Conservation (phyloP, 1,140 invertebrate genomes). For the Cylas formicarius region DNA sequence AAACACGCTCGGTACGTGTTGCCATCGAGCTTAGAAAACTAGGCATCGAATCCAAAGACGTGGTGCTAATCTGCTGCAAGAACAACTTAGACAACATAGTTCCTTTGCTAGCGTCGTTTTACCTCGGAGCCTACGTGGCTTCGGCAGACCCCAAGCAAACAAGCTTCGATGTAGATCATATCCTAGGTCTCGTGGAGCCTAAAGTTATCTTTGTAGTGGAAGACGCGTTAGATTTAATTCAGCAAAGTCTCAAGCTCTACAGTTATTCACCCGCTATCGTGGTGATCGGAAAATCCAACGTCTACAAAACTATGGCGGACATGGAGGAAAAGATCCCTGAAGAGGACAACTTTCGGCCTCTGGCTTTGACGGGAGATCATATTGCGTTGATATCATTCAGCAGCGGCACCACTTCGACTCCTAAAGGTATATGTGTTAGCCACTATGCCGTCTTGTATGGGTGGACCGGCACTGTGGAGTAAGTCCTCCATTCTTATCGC, state of each 20-base stretch:
- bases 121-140: slow-evolving; percentile 37
- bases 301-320: slow-evolving; percentile 8
- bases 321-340: background rate
- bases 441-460: too few relatives aligned
- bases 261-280: slow-evolving; percentile 8
- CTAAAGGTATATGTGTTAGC: slow-evolving; percentile 49
- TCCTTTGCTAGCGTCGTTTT: slow-evolving; percentile 43
- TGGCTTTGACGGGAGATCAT: slow-evolving; percentile 19
- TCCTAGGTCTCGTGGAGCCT: background rate
- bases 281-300: slow-evolving; percentile 13
- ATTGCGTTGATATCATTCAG: slow-evolving; percentile 46
- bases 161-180: slow-evolving; percentile 8
- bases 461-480: too few relatives aligned
- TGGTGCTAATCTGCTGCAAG: slow-evolving; percentile 41
- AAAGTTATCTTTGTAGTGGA: slow-evolving; percentile 19
- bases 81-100: slow-evolving; percentile 46
- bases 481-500: too few relatives aligned
- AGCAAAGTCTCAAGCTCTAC: slow-evolving; percentile 3
- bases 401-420: slow-evolving; percentile 69
- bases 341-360: slow-evolving; percentile 10
- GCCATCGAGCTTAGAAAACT: slow-evolving; percentile 43
- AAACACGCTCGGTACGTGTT: slow-evolving; percentile 39
- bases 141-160: slow-evolving; percentile 13
- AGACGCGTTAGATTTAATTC: slow-evolving; percentile 7
- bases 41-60: slow-evolving; percentile 43